phyloP scores from a whole-genome alignment of 2,797 vertebrate genomes.

The Scyliorhinus canicula region DNA sequence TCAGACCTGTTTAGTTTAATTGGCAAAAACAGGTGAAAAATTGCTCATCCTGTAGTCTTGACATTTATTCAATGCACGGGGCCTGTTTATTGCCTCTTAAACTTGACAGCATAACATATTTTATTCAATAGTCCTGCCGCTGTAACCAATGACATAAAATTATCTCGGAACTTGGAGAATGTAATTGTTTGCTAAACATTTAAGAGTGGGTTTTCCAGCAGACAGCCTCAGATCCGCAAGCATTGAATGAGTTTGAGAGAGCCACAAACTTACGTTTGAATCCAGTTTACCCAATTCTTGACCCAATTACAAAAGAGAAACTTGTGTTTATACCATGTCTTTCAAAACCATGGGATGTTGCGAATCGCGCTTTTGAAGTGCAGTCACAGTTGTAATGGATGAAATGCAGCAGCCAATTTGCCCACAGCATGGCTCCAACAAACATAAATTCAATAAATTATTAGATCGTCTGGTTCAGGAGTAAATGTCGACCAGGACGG shows the following conservation, averaged over 20 bases:
- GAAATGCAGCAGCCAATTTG: not conserved
- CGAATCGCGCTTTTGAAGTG: not conserved
- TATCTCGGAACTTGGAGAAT: not conserved
- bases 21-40: conserved; percentile 35
- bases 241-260: not conserved
- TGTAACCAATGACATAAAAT: conserved; percentile 24
- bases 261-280: not conserved
- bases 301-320: not conserved
- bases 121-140: not conserved
- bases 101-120: conserved; percentile 28
- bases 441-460: not conserved
- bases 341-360: not conserved
- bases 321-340: not conserved
- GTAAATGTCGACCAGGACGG: not conserved
- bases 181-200: conserved; percentile 30
- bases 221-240: not conserved
- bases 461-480: not conserved
- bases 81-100: conserved; percentile 32
- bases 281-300: not conserved
- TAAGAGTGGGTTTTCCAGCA: not conserved
- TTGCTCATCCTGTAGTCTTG: conserved; percentile 15
- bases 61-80: conserved; percentile 33
- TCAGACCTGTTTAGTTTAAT: conserved; percentile 25
- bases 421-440: not conserved
- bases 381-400: not conserved